Percentiles rank a stretch among this genome's conserved stretches.
phyloP scores from a whole-genome alignment of 1,140 invertebrate genomes.

The Contarinia nasturtii region DNA sequence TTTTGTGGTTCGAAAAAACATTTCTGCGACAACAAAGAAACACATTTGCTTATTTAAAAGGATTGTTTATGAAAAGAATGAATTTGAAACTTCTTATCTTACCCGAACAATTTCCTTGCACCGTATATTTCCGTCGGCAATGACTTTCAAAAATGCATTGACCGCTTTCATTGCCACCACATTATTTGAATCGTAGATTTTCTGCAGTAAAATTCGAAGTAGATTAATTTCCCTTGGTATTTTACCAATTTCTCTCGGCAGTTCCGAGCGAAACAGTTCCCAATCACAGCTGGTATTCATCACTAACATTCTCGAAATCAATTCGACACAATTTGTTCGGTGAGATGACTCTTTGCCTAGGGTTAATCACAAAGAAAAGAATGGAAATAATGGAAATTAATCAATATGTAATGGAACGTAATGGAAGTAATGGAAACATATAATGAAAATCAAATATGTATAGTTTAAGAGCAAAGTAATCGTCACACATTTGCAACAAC shows the following conservation, averaged over 20 bases:
- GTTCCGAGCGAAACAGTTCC: conserved; percentile 18
- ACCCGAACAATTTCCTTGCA: background rate
- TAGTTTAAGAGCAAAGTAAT: too few relatives aligned
- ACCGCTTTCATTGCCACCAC: conserved; percentile 16
- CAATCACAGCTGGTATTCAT: conserved; percentile 17
- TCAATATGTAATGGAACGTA: too few relatives aligned
- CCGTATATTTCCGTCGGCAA: background rate
- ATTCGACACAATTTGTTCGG: conserved; percentile 13
- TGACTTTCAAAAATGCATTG: conserved; percentile 10
- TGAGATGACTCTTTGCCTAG: conserved; percentile 17
- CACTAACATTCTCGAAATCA: conserved; percentile 15
- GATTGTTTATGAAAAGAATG: background rate
- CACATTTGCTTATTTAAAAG: too few relatives aligned
- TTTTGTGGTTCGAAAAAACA: too few relatives aligned
- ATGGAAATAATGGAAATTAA: too few relatives aligned
- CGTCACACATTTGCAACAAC: too few relatives aligned
- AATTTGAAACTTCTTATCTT: background rate
- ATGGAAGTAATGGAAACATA: too few relatives aligned
- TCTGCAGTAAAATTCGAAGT: conserved; percentile 12
- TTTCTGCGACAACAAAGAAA: too few relatives aligned
- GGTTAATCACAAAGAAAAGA: too few relatives aligned
- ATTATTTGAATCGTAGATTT: conserved; percentile 15
- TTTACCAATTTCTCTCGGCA: too few relatives aligned
- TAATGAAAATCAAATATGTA: too few relatives aligned
- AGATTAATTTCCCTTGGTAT: conserved; percentile 17